A percentile compares a stretch with the other conserved stretches of the same genome.
These are phyloP conservation scores for Vespertilio murinus DNA, from an alignment of 2,797 vertebrate genomes.

Conservation along the genomic window DNA sequence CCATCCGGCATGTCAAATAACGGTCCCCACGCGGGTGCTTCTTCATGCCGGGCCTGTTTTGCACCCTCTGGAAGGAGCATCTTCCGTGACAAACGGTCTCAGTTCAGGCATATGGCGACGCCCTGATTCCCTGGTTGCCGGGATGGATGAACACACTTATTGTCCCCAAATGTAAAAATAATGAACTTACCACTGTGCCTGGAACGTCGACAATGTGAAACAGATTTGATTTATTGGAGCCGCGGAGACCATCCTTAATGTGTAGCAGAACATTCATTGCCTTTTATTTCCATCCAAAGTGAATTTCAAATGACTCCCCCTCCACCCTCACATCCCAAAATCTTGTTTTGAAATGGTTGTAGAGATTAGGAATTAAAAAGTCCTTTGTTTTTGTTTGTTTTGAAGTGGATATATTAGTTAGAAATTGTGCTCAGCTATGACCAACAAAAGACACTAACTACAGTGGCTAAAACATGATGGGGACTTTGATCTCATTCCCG, in stretches of 20 bases:
- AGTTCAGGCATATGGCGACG: conserved; percentile 20
- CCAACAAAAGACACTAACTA: neutral
- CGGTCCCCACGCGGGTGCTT: neutral
- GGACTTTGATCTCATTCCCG: neutral
- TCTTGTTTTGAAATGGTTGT: neutral
- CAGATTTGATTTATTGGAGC: neutral
- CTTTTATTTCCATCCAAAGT: conserved; percentile 50
- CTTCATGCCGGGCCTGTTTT: conserved; percentile 49
- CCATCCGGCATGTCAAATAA: conserved; percentile 64
- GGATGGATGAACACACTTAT: conserved; percentile 42
- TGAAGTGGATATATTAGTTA: neutral
- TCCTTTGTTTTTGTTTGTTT: neutral
- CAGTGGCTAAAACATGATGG: neutral
- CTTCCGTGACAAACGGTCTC: conserved; percentile 61
- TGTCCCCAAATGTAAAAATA: conserved; percentile 61
- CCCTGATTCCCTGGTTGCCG: conserved; percentile 38
- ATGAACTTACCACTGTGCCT: neutral
- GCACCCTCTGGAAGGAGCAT: conserved; percentile 29
- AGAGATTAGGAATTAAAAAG: neutral
- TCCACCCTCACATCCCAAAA: neutral
- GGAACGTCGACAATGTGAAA: conserved; percentile 17
- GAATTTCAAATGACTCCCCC: conserved; percentile 34
- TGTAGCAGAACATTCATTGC: conserved; percentile 45
- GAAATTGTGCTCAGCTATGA: neutral
- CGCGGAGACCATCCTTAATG: conserved; percentile 20